Evolutionary conservation across 2,797 vertebrate genomes (phyloP), one percentile per base, ranked within the genome.

Genomic region (Salarias fasciatus): DNA sequence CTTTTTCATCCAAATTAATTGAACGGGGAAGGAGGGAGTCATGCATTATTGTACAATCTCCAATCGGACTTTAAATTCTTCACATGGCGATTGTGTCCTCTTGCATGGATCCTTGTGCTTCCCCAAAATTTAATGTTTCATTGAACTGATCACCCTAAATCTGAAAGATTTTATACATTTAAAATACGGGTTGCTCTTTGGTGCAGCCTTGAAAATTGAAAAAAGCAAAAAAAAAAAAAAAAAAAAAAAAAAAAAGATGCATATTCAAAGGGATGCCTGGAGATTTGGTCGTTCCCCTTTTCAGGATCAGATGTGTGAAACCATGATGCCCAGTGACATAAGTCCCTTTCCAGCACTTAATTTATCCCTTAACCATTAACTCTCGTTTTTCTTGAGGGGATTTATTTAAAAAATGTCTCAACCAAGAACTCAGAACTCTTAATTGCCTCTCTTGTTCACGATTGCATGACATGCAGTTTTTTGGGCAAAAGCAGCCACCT

Each of bases 21-120:
- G 75, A 84, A 68, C 65, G 63, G 69, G 63, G 68, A 78, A 59
- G 45, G 58, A 78, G 75, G 72, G 55, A 69, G 30, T 68, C 71
- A 64, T 82, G 59, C 66, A 86, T 84, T 72, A 77, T 85, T 82
- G 46, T 73, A 70, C 58, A n/a, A n/a, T n/a, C n/a, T n/a, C n/a
- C n/a, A n/a, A n/a, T n/a, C n/a, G 56, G 30, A 59, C 68, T 69
- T 58, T 51, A 42, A 63, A 71, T 45, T 81, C 15, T 56, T 48
- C 28, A 58, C 63, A 77, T 53, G 64, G 67, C 58, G 29, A 40
- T 68, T 72, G 40, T 35, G 2, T 6, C 33, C 33, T 35, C 33
- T 9, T n/a, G 2, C 9, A 35, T 35, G 9, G 36, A 43, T 56
- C 10, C n/a, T 48, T 18, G 9, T 62, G 53, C 24, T 44, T 58